Conservation (phyloP, 2,888 invertebrate genomes). For the Eupithecia vulgata region DNA sequence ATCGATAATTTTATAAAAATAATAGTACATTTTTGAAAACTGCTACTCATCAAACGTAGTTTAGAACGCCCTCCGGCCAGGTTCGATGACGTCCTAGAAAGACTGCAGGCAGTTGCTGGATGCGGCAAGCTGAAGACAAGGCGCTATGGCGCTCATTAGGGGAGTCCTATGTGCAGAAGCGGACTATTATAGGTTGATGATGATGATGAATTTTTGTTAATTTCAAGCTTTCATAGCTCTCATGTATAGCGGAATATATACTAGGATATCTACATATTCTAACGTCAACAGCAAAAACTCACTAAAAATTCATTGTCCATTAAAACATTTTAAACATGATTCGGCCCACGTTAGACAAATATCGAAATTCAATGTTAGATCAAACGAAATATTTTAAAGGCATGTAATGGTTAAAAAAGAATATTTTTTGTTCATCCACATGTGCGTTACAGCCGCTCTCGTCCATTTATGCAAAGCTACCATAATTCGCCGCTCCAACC, state of each 20-base stretch:
- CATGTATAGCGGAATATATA: not conserved
- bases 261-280: not conserved
- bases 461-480: conserved; percentile 81
- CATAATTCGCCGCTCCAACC: no score
- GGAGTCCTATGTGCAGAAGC: no score
- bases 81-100: no score
- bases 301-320: conserved; percentile 15
- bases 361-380: conserved; percentile 30
- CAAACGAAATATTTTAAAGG: conserved; percentile 38
- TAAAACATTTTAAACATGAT: conserved; percentile 28
- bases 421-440: conserved; percentile 60
- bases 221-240: not conserved
- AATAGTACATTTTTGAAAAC: no score
- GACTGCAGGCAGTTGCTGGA: no score
- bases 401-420: conserved; percentile 52
- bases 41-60: no score
- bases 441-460: conserved; percentile 68
- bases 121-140: no score
- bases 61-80: no score
- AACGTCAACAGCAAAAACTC: not conserved
- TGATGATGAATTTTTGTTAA: no score
- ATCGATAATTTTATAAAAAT: not conserved
- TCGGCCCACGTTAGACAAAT: conserved; percentile 27
- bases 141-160: no score
- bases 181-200: no score